These are phyloP conservation scores for Drosophila tanythrix DNA, from an alignment of 2,888 invertebrate species.

Conservation along the genomic window DNA sequence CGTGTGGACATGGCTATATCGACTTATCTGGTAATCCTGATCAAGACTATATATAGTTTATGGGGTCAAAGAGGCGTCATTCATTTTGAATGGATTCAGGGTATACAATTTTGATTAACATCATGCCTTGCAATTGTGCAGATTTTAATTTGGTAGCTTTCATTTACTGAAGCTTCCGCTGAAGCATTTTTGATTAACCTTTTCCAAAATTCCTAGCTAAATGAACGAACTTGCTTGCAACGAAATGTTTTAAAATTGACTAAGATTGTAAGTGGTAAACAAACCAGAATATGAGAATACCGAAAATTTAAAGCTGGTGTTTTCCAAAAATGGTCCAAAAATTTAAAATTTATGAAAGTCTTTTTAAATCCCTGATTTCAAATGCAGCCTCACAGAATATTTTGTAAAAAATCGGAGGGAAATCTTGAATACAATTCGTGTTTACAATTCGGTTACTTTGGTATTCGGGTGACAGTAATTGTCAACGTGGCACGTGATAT, in stretches of 20 bases:
- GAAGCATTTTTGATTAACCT: too few species aligned
- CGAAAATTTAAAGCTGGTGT: background rate
- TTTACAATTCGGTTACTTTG: background rate
- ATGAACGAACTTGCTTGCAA: background rate
- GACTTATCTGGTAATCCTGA: background rate
- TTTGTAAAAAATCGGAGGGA: background rate
- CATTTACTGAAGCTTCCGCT: background rate
- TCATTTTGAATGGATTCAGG: background rate
- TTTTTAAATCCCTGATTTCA: background rate
- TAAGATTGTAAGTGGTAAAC: background rate
- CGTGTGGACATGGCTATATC: background rate
- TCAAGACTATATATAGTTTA: background rate
- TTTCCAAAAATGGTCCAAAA: background rate
- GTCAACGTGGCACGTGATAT: slow-evolving; percentile 60
- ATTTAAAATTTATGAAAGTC: background rate
- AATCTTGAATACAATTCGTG: background rate
- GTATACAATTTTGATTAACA: background rate
- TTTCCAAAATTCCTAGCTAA: too few species aligned
- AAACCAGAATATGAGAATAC: background rate
- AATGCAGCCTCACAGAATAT: background rate
- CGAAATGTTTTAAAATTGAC: background rate
- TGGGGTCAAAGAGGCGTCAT: background rate
- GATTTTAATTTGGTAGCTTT: background rate
- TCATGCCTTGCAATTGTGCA: background rate
- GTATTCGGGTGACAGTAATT: slow-evolving; percentile 29